phyloP scores from a whole-genome alignment of 2,113 vertebrate genomes.

The Chaetura pelagica region DNA sequence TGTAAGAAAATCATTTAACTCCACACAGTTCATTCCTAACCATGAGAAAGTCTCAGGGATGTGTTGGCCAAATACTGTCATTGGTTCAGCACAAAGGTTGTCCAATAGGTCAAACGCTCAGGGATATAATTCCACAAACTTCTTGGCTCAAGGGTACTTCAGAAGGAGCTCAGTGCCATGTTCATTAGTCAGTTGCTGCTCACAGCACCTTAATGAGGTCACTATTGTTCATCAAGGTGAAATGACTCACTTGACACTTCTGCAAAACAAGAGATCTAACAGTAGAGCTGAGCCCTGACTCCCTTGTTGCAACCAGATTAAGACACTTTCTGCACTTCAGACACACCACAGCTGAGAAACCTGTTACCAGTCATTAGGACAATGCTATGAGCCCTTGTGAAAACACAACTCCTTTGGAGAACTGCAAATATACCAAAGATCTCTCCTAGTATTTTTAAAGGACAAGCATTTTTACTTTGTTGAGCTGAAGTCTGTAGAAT shows the following conservation, averaged over 20 bases:
- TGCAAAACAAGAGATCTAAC: background rate
- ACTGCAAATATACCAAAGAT: background rate
- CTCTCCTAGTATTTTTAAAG: background rate
- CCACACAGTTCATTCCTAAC: background rate
- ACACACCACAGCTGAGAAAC: background rate
- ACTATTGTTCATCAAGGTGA: background rate
- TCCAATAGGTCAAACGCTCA: background rate
- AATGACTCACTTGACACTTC: background rate
- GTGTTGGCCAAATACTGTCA: background rate
- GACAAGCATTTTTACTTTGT: background rate
- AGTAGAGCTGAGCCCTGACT: background rate
- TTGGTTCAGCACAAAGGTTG: background rate
- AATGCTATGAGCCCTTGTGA: background rate
- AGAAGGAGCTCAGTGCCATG: background rate
- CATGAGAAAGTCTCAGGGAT: background rate
- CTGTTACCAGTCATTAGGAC: background rate
- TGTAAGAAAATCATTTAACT: background rate
- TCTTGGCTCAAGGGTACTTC: background rate
- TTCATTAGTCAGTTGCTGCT: background rate
- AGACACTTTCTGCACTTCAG: background rate
- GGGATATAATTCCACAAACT: accelerated
- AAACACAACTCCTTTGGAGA: background rate
- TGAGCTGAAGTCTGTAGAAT: background rate
- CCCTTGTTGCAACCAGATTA: background rate
- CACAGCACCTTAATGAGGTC: background rate